Percentiles rank a stretch among this genome's conserved stretches.
phyloP scores from a whole-genome alignment of 2,113 vertebrate genomes.

The Glareola pratincola region DNA sequence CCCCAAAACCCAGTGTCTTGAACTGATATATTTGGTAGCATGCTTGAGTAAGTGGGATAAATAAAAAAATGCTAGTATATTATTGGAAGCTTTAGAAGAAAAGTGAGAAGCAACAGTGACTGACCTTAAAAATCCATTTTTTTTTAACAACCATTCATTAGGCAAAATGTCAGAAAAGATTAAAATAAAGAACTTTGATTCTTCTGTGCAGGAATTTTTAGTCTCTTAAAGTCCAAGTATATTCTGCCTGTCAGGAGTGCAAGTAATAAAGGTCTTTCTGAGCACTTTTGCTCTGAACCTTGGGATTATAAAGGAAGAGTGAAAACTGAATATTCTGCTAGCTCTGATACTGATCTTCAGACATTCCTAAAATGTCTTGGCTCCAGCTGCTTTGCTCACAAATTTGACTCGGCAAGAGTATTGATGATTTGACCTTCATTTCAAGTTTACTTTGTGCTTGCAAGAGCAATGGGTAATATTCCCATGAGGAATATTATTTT shows the following conservation, averaged over 20 bases:
- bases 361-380: constrained; percentile 3
- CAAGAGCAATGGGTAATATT: neutral
- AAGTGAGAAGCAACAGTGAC: neutral
- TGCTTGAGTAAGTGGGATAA: neutral
- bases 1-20: neutral
- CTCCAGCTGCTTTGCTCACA: neutral
- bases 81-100: neutral
- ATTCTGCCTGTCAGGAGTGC: neutral
- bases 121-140: neutral
- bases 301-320: neutral
- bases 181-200: constrained; percentile 48
- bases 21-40: neutral
- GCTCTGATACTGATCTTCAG: neutral
- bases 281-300: neutral
- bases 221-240: neutral
- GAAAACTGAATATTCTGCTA: neutral
- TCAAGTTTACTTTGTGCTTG: neutral
- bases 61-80: neutral
- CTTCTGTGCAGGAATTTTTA: neutral
- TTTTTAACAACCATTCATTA: constrained; percentile 26
- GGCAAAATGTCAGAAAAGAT: constrained; percentile 61
- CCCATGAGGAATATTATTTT: neutral
- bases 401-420: constrained; percentile 17
- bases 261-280: neutral
- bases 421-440: constrained; percentile 40